These are phyloP conservation scores for Orthosia gothica DNA, from an alignment of 2,888 invertebrate species.

Conservation along the genomic window DNA sequence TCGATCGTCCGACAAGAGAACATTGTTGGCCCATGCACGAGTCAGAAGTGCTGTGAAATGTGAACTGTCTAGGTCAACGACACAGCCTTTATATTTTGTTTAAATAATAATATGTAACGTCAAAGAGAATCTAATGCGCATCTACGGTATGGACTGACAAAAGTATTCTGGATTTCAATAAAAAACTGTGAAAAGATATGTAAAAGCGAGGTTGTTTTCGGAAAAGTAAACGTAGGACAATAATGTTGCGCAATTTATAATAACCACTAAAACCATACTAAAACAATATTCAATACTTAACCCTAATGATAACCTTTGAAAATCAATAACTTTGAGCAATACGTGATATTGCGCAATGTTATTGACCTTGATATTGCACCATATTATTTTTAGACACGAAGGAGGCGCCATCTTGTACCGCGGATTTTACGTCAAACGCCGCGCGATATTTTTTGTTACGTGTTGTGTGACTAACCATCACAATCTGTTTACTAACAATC, in stretches of 20 bases:
- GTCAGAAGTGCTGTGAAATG: neutral
- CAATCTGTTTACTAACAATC: neutral
- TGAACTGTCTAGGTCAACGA: constrained; percentile 25
- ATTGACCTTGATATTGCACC: neutral
- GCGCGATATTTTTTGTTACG: neutral
- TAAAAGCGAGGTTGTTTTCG: neutral
- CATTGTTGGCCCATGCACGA: neutral
- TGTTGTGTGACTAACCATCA: neutral
- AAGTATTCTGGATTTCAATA: too few relatives aligned
- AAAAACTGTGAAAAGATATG: too few relatives aligned
- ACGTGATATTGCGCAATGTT: neutral
- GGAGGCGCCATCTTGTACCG: too few relatives aligned
- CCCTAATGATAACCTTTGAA: neutral
- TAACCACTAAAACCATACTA: neutral
- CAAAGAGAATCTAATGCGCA: neutral
- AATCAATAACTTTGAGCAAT: neutral
- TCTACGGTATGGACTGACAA: too few relatives aligned
- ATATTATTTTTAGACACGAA: too few relatives aligned
- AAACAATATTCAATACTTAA: neutral
- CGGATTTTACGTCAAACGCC: neutral
- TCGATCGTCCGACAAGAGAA: too few relatives aligned
- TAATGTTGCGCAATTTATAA: constrained; percentile 6
- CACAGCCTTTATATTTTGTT: constrained; percentile 1
- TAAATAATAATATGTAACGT: neutral
- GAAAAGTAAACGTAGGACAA: neutral